Conservation (phyloP, 2,113 vertebrate genomes). For the Pelecanoides urinatrix region DNA sequence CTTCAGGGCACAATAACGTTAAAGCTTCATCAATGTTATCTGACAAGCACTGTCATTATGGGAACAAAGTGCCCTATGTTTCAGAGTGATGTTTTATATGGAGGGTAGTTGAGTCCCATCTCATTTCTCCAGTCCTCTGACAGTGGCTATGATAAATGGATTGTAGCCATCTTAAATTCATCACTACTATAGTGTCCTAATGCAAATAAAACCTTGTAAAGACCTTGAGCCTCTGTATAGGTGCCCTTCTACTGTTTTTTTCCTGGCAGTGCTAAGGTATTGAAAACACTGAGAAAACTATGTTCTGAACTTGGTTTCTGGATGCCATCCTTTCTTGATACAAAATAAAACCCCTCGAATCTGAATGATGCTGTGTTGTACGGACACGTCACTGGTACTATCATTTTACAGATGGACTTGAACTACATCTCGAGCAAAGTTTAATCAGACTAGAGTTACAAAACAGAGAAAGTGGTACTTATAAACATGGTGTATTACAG, state of each 20-base stretch:
- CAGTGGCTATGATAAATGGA: background rate
- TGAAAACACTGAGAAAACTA: background rate
- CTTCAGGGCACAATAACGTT: constrained; percentile 31
- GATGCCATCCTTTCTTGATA: background rate
- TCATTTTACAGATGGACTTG: background rate
- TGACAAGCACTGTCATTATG: constrained; percentile 1
- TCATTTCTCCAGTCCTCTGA: background rate
- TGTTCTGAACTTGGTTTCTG: background rate
- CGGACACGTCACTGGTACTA: background rate
- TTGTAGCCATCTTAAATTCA: background rate
- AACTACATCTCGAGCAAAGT: background rate
- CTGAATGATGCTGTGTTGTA: background rate
- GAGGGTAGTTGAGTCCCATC: background rate
- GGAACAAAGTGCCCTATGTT: background rate
- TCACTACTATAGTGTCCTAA: background rate
- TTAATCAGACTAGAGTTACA: background rate
- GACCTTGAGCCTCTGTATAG: background rate
- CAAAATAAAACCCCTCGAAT: fast-evolving
- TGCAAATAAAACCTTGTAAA: background rate
- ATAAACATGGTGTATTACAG: fast-evolving
- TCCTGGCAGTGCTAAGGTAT: background rate
- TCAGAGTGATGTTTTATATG: background rate
- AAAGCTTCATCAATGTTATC: constrained; percentile 27
- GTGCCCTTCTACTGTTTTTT: background rate
- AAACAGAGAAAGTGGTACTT: background rate